Percentiles rank a stretch among this genome's conserved stretches.
Conservation (phyloP, 1,140 invertebrate species). For the Sitobion miscanthi region DNA sequence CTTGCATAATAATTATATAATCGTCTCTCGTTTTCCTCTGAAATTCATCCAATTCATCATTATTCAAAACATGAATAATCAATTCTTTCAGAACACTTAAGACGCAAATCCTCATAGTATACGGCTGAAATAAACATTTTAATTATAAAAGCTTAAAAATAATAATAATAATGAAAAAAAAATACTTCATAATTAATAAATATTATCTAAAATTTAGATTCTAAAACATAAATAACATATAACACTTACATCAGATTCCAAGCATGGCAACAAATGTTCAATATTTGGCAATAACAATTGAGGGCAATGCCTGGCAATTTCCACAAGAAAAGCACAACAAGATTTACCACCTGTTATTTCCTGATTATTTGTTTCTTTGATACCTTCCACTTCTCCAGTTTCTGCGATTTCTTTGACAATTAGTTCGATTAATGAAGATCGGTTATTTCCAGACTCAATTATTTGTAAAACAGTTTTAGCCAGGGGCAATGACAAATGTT, state of each 20-base stretch:
- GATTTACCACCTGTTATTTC: constrained; percentile 69
- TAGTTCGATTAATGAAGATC: constrained; percentile 70
- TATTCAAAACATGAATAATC: constrained; percentile 68
- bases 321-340: constrained; percentile 73
- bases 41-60: constrained; percentile 67
- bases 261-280: constrained; percentile 66
- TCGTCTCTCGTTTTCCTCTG: constrained; percentile 72
- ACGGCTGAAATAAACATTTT: constrained; percentile 67
- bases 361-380: constrained; percentile 61
- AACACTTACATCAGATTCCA: constrained; percentile 69
- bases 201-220: neutral
- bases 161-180: neutral
- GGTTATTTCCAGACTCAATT: constrained; percentile 64
- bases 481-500: constrained; percentile 73
- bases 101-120: constrained; percentile 80
- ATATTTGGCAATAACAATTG: constrained; percentile 71
- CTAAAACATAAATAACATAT: constrained; percentile 41
- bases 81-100: constrained; percentile 80
- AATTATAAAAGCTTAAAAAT: neutral
- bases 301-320: constrained; percentile 72
- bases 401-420: constrained; percentile 76
- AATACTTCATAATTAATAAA: neutral
- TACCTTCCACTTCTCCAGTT: constrained; percentile 63
- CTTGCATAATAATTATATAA: constrained; percentile 75
- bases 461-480: constrained; percentile 72